A percentile compares a stretch with the other conserved stretches of the same genome.
These are phyloP conservation scores for Oeneis ivallda DNA, from an alignment of 2,888 invertebrate genomes.

Conservation along the genomic window DNA sequence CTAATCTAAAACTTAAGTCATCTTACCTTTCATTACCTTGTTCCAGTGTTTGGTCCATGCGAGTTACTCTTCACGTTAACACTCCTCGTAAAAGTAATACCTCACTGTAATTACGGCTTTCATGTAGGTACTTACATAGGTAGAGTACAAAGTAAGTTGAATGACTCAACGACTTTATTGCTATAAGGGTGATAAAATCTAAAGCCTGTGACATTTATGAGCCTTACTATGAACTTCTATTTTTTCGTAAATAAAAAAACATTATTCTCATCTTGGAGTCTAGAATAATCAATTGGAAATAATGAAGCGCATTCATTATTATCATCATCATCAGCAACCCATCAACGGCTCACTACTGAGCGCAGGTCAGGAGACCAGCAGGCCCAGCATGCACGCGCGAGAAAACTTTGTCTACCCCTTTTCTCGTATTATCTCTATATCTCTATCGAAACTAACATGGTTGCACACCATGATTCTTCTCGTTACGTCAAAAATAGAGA, in stretches of 20 bases:
- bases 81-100: conserved; percentile 27
- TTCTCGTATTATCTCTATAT: no score
- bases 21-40: conserved; percentile 22
- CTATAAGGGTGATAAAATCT: background rate
- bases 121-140: conserved; percentile 5
- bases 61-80: conserved; percentile 24
- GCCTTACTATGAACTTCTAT: background rate
- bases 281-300: no score
- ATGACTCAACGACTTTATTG: conserved; percentile 4
- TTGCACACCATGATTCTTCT: no score
- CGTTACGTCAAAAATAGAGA: no score
- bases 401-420: no score
- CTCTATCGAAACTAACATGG: no score
- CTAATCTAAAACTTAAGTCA: conserved; percentile 19
- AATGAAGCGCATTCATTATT: no score
- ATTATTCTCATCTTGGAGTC: no score
- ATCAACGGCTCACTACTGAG: no score
- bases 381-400: no score
- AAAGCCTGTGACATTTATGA: background rate
- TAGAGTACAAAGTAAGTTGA: conserved; percentile 4
- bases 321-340: background rate
- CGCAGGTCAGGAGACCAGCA: no score
- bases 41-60: conserved; percentile 16
- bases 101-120: conserved; percentile 18
- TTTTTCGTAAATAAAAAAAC: no score